Conservation (phyloP, 2,797 vertebrate genomes). For the Urophycis tenuis region DNA sequence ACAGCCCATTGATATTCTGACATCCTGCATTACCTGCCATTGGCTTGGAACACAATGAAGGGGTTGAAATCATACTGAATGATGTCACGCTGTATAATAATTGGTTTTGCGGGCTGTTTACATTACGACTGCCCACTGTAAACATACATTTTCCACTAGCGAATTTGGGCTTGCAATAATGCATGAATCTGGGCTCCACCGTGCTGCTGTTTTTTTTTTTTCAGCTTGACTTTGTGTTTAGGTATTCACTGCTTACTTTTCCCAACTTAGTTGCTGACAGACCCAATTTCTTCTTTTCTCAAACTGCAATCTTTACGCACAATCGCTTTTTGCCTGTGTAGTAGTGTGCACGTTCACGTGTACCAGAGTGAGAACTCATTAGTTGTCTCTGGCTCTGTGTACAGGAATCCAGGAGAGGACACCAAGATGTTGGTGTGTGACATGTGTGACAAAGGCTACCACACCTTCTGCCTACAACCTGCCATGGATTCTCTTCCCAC, state of each 20-base stretch:
- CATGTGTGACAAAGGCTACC: constrained; percentile 98
- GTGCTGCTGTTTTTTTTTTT: neutral
- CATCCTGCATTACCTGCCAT: neutral
- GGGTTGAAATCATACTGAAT: neutral
- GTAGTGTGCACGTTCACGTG: neutral
- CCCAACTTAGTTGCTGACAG: neutral
- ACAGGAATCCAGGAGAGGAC: constrained; percentile 96
- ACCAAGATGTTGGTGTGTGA: constrained; percentile 99
- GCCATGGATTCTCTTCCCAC: constrained; percentile 94
- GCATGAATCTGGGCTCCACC: neutral
- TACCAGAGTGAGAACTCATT: neutral
- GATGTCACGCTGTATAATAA: neutral
- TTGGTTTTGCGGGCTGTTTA: neutral
- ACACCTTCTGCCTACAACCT: constrained; percentile 97
- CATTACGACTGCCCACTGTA: neutral
- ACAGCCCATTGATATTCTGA: neutral
- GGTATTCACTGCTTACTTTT: neutral
- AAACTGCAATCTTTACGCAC: neutral
- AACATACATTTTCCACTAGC: neutral
- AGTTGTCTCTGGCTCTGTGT: constrained; percentile 24
- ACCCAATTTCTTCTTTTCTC: neutral
- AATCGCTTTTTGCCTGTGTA: neutral
- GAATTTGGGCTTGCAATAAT: neutral
- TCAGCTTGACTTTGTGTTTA: neutral
- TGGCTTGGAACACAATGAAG: neutral